Percentiles rank a stretch among this genome's conserved stretches.
phyloP scores from a whole-genome alignment of 2,888 invertebrate species.

The Pecten maximus region DNA sequence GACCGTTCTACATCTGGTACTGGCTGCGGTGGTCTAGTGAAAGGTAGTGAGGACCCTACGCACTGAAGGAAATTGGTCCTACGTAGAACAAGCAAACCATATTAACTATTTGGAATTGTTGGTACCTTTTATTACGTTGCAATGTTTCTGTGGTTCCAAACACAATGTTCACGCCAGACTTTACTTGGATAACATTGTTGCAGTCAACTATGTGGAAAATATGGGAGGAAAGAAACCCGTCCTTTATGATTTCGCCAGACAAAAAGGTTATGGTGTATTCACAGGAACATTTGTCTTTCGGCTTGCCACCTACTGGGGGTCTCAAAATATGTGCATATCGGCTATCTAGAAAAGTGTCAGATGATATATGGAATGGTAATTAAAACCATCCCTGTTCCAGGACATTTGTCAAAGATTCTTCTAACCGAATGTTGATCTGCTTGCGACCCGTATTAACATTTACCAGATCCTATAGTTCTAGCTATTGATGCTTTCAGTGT shows the following conservation, averaged over 20 bases:
- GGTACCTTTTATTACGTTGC: slow-evolving; percentile 45
- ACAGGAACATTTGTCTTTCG: not conserved
- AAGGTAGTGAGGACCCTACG: not conserved
- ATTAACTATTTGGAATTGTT: slow-evolving; percentile 48
- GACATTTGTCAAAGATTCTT: too few species aligned
- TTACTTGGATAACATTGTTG: slow-evolving; percentile 52
- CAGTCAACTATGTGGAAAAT: slow-evolving; percentile 51
- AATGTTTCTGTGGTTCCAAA: slow-evolving; percentile 36
- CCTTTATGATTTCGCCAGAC: slow-evolving; percentile 38
- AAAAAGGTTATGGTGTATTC: slow-evolving; percentile 45
- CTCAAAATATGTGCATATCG: not conserved
- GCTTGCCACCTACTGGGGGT: slow-evolving; percentile 6
- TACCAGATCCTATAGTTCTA: slow-evolving; percentile 54
- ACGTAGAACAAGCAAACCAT: slow-evolving; percentile 41
- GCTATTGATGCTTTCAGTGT: slow-evolving; percentile 57
- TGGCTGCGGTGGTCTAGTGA: slow-evolving; percentile 45
- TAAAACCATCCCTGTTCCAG: not conserved
- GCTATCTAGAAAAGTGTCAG: not conserved
- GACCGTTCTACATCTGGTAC: slow-evolving; percentile 41
- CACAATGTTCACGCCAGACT: slow-evolving; percentile 45
- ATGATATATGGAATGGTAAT: slow-evolving; percentile 21
- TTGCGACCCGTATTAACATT: slow-evolving; percentile 55
- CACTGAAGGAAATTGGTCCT: slow-evolving; percentile 46
- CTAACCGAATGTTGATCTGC: slow-evolving; percentile 49
- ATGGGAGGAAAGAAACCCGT: slow-evolving; percentile 49